These are phyloP conservation scores for Drosophila bocki DNA, from an alignment of 1,140 invertebrate species.

Conservation along the genomic window DNA sequence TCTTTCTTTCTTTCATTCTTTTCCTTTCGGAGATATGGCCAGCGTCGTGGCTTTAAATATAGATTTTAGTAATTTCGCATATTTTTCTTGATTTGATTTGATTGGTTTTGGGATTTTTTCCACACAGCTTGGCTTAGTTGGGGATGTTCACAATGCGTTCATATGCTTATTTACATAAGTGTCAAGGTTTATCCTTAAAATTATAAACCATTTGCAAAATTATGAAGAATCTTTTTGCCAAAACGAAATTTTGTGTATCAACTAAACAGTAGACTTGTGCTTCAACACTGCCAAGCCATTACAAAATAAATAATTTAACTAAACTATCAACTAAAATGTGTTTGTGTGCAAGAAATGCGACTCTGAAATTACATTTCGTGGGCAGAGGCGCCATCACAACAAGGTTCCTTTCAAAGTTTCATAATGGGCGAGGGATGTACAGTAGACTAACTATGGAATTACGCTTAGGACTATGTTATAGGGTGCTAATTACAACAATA, in stretches of 20 bases:
- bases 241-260: conserved; percentile 70
- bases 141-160: conserved; percentile 70
- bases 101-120: conserved; percentile 49
- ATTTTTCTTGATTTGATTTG: conserved; percentile 30
- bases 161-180: conserved; percentile 72
- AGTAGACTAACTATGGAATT: conserved; percentile 64
- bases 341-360: conserved; percentile 56
- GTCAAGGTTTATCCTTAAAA: conserved; percentile 55
- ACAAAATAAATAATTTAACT: conserved; percentile 80
- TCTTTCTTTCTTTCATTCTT: conserved; percentile 26
- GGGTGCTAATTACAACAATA: conserved; percentile 59
- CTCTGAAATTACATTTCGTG: conserved; percentile 69
- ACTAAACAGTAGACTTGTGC: conserved; percentile 32
- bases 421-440: conserved; percentile 25
- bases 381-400: conserved; percentile 46
- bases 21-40: conserved; percentile 40
- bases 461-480: conserved; percentile 45
- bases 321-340: conserved; percentile 72
- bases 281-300: conserved; percentile 56
- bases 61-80: conserved; percentile 32
- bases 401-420: conserved; percentile 58
- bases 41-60: conserved; percentile 61
- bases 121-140: conserved; percentile 43
- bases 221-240: conserved; percentile 85
- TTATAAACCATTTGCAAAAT: conserved; percentile 67